Conservation (phyloP, 2,797 vertebrate genomes). For the Sphaeramia orbicularis region DNA sequence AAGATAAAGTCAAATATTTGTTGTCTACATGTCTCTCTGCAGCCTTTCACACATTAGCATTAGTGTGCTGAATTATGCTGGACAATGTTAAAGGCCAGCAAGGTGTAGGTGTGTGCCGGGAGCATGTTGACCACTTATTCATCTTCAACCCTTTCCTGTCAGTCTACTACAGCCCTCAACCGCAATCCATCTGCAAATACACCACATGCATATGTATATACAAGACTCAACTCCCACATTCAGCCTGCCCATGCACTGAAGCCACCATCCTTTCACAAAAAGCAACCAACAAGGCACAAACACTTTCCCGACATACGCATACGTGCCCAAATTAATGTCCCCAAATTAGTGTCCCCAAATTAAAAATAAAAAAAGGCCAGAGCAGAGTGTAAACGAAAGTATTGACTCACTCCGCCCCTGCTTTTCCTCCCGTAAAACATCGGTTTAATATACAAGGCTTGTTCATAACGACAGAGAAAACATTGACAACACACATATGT, state of each 20-base stretch:
- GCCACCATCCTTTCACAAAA: neutral
- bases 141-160: constrained; percentile 20
- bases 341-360: too few relatives aligned
- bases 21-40: neutral
- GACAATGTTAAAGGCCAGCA: neutral
- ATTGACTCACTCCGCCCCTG: too few relatives aligned
- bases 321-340: too few relatives aligned
- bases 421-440: too few relatives aligned
- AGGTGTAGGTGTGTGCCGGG: constrained; percentile 6
- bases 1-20: neutral
- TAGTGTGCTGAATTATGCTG: neutral
- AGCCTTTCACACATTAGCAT: neutral
- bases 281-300: neutral
- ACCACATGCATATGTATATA: neutral
- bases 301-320: too few relatives aligned
- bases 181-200: neutral
- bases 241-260: neutral
- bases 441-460: too few relatives aligned
- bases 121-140: constrained; percentile 28
- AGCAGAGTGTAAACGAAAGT: too few relatives aligned
- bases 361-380: too few relatives aligned
- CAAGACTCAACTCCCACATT: neutral
- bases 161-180: neutral
- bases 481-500: too few relatives aligned
- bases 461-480: too few relatives aligned